Conservation (phyloP, 92 coral and sea anemone genomes). For the Porites rus region DNA sequence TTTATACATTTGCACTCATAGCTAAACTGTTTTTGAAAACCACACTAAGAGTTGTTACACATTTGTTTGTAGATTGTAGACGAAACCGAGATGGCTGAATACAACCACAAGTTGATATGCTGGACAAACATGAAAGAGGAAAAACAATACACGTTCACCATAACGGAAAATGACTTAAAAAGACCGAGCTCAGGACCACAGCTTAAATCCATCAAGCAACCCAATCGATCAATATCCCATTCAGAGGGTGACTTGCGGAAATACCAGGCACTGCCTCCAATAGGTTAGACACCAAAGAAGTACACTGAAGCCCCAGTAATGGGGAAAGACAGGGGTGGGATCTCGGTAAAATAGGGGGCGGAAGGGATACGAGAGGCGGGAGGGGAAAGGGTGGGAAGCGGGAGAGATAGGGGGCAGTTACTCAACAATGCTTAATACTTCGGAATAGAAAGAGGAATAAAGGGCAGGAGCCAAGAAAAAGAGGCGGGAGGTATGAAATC, state of each 20-base stretch:
- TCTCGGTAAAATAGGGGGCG: too few species aligned
- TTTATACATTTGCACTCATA: neutral
- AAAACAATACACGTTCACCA: slow-evolving; percentile 87
- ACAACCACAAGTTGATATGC: slow-evolving; percentile 80
- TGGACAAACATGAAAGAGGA: slow-evolving; percentile 94
- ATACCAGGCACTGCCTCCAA: slow-evolving; percentile 94
- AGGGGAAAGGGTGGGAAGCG: too few species aligned
- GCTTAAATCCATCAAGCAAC: slow-evolving; percentile 58
- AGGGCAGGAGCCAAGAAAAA: too few species aligned
- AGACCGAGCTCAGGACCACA: slow-evolving; percentile 84
- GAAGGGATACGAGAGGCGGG: too few species aligned
- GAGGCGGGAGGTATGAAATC: too few species aligned
- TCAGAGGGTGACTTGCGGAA: slow-evolving; percentile 96
- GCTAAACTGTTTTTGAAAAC: neutral
- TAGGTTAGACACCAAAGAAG: slow-evolving; percentile 50
- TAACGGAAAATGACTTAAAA: slow-evolving; percentile 85
- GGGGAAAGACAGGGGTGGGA: too few species aligned
- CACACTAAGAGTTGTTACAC: neutral
- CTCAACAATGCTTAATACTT: too few species aligned
- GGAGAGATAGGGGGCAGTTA: too few species aligned
- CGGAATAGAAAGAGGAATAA: too few species aligned
- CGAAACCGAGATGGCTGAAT: slow-evolving; percentile 94
- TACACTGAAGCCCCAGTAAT: neutral
- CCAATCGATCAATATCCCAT: slow-evolving; percentile 58
- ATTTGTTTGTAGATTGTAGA: slow-evolving; percentile 75